Conservation (phyloP, 2,113 vertebrate genomes). For the Bubo bubo region DNA sequence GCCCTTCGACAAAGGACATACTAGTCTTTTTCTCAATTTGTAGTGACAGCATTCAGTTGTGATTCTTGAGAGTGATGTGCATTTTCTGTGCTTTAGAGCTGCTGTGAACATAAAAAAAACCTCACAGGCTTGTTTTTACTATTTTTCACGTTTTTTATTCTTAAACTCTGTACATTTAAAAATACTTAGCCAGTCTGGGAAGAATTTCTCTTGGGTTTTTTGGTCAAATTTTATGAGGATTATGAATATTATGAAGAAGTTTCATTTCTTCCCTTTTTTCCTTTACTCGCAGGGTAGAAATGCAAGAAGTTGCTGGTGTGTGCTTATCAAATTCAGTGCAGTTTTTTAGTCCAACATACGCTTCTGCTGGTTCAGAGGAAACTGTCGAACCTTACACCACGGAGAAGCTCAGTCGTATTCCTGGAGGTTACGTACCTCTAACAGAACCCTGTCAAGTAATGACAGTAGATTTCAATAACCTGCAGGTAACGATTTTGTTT, state of each 20-base stretch:
- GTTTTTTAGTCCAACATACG: constrained; percentile 84
- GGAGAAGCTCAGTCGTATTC: constrained; percentile 88
- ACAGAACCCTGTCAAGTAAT: constrained; percentile 88
- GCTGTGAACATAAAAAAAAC: background rate
- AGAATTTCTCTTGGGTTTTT: background rate
- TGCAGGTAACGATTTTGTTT: constrained; percentile 77
- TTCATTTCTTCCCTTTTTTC: background rate
- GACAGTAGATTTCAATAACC: constrained; percentile 89
- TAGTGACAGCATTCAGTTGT: background rate
- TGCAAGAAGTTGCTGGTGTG: constrained; percentile 82
- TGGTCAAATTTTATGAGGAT: background rate
- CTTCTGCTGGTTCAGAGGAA: constrained; percentile 80
- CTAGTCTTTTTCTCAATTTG: background rate
- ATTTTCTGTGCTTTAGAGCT: background rate
- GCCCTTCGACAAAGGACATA: background rate
- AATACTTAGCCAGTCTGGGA: background rate
- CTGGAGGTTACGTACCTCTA: constrained; percentile 86
- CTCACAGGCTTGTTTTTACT: background rate
- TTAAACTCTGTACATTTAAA: background rate
- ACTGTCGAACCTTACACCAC: constrained; percentile 93
- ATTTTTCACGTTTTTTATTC: background rate
- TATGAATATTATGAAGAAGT: too few relatives aligned
- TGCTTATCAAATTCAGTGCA: constrained; percentile 75
- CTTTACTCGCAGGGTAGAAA: constrained; percentile 75
- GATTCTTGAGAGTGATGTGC: background rate